These are phyloP conservation scores for Tubulanus polymorphus DNA, from an alignment of 2,888 invertebrate genomes.

Conservation along the genomic window DNA sequence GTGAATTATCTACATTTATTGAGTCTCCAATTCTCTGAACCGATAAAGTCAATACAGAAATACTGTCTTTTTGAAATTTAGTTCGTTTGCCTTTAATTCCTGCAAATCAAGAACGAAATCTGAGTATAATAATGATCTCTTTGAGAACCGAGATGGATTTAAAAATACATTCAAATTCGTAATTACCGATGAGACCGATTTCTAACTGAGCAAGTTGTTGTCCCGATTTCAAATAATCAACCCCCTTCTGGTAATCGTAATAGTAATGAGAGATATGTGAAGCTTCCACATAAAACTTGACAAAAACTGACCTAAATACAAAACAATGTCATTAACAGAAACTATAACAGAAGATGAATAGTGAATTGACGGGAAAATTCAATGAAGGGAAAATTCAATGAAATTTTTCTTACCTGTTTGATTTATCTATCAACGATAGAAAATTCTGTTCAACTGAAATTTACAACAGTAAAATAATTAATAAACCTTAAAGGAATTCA, in stretches of 20 bases:
- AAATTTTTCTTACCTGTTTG: slow-evolving; percentile 26
- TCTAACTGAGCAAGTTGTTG: slow-evolving; percentile 64
- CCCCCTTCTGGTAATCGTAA: slow-evolving; percentile 68
- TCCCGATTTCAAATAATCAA: slow-evolving; percentile 65
- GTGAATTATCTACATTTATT: no score
- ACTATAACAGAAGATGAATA: neutral
- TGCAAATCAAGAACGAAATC: no score
- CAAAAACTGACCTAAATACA: slow-evolving; percentile 27
- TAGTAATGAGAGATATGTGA: slow-evolving; percentile 70
- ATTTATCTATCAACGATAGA: slow-evolving; percentile 27
- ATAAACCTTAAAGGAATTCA: no score
- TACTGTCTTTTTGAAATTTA: no score
- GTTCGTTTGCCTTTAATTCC: no score
- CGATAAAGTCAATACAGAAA: no score
- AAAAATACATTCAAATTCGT: no score
- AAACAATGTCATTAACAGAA: neutral
- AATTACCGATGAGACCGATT: slow-evolving; percentile 67
- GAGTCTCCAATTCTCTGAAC: no score
- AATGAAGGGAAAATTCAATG: slow-evolving; percentile 4
- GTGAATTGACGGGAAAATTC: neutral
- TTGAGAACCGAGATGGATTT: no score
- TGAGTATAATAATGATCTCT: no score
- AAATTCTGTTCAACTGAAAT: slow-evolving; percentile 29
- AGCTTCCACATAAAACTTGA: slow-evolving; percentile 59
- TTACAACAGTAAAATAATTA: slow-evolving; percentile 4